A percentile compares a stretch with the other conserved stretches of the same genome.
Conservation (phyloP, 2,797 vertebrate genomes). For the Syndactyla subalaris region DNA sequence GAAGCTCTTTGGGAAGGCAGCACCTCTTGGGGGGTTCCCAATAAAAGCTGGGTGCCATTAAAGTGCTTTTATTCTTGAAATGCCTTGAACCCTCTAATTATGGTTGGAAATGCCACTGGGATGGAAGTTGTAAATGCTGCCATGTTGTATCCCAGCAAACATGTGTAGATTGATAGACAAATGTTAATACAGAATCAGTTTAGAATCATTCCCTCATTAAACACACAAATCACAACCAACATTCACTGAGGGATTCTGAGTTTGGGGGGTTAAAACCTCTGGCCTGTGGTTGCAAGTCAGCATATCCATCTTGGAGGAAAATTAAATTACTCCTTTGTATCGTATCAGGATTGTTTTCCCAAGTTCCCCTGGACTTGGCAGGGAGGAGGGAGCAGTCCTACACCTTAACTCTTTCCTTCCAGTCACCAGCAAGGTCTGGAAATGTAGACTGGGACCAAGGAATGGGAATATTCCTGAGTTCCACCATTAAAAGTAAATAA, state of each 20-base stretch:
- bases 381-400: neutral
- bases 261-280: neutral
- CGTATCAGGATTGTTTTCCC: neutral
- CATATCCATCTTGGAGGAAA: neutral
- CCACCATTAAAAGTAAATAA: no score
- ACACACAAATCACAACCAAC: neutral
- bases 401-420: neutral
- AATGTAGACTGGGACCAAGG: no score
- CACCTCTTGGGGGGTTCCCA: conserved; percentile 13
- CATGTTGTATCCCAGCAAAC: conserved; percentile 18
- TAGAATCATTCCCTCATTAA: neutral
- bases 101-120: neutral
- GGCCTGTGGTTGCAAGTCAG: neutral
- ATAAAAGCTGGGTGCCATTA: conserved; percentile 21
- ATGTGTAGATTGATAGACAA: neutral
- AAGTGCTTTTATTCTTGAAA: conserved; percentile 43
- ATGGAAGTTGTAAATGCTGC: neutral
- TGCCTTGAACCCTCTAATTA: conserved; percentile 14
- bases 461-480: no score
- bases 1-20: conserved; percentile 24
- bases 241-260: neutral
- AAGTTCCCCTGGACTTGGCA: neutral
- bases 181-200: neutral
- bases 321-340: neutral
- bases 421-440: neutral